These are phyloP conservation scores for Epinephelus fuscoguttatus DNA, from an alignment of 2,113 vertebrate species.

Conservation along the genomic window DNA sequence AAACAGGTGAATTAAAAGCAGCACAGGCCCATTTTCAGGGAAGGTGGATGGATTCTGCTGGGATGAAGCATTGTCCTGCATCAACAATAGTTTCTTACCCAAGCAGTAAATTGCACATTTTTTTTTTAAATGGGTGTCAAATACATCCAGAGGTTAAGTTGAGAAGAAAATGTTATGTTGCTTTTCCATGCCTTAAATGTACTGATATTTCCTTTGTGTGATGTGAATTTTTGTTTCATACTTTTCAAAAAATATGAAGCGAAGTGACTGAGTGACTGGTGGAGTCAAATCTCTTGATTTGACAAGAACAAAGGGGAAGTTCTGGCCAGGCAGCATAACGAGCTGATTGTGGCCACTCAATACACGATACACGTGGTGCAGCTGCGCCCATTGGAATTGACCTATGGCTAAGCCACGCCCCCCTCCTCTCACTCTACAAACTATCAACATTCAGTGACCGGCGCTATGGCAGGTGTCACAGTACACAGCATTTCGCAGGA, in stretches of 20 bases:
- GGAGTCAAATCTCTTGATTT: background rate
- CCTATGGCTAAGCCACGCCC: too few relatives aligned
- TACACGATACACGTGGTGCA: too few relatives aligned
- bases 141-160: background rate
- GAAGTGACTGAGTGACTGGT: background rate
- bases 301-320: background rate
- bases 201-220: background rate
- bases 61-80: background rate
- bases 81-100: background rate
- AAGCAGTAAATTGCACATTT: background rate
- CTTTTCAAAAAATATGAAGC: background rate
- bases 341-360: too few relatives aligned
- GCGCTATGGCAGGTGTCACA: too few relatives aligned
- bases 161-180: background rate
- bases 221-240: background rate
- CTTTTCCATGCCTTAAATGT: background rate
- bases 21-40: background rate
- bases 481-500: too few relatives aligned
- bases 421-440: too few relatives aligned
- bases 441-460: too few relatives aligned
- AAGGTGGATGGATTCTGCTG: background rate
- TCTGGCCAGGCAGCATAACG: too few relatives aligned
- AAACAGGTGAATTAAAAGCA: constrained; percentile 54
- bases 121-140: background rate
- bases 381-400: too few relatives aligned